Conservation (phyloP, 2,888 invertebrate species). For the Metopia argyrocephala region DNA sequence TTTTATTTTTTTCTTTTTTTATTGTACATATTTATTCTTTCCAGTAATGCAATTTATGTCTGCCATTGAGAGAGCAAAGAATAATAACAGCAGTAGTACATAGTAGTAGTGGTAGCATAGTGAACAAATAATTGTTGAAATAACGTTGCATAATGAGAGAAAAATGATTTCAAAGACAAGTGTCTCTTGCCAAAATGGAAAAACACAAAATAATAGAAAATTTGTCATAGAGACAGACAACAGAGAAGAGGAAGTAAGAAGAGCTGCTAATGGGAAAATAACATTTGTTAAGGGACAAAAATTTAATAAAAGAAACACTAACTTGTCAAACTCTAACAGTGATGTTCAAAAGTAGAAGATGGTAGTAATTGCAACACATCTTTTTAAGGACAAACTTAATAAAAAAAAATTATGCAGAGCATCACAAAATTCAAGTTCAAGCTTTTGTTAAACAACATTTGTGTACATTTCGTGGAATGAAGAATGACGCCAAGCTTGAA, state of each 20-base stretch:
- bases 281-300: background rate
- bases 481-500: too few species aligned
- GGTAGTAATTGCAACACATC: background rate
- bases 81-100: too few species aligned
- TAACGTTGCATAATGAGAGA: slow-evolving; percentile 20
- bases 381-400: too few species aligned
- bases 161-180: background rate
- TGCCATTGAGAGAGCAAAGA: background rate
- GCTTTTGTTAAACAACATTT: too few species aligned
- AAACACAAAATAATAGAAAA: background rate
- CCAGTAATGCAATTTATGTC: slow-evolving; percentile 3
- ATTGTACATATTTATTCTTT: background rate
- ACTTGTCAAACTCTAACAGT: background rate
- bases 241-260: background rate
- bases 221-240: background rate
- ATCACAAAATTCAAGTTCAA: too few species aligned
- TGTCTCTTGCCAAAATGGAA: background rate
- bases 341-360: background rate
- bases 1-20: background rate
- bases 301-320: background rate
- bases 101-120: too few species aligned
- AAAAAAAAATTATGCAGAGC: background rate
- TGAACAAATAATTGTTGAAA: slow-evolving; percentile 5
- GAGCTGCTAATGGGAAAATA: background rate
- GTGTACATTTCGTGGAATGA: too few species aligned